These are phyloP conservation scores for Triplophysa dalaica DNA, from an alignment of 2,113 vertebrate genomes.

Conservation along the genomic window DNA sequence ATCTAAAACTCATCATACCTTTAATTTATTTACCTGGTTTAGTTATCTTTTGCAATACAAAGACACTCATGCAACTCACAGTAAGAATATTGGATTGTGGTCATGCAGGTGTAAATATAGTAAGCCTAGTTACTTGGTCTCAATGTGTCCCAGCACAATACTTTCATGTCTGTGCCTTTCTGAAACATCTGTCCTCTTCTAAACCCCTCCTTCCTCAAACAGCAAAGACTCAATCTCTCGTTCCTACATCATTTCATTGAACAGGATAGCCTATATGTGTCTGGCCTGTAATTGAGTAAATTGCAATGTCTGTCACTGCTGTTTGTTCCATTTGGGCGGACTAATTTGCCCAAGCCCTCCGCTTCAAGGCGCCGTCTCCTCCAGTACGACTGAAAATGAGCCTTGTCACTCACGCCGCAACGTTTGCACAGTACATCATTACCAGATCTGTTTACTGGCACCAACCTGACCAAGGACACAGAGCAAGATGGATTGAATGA, in stretches of 20 bases:
- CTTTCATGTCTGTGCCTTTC: not conserved
- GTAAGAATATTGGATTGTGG: not conserved
- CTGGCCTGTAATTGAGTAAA: conserved; percentile 46
- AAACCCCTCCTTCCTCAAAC: conserved; percentile 17
- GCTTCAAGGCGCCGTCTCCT: conserved; percentile 33
- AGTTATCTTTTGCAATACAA: too few species aligned
- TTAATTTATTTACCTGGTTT: too few species aligned
- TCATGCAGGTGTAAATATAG: not conserved
- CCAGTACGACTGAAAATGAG: conserved; percentile 45
- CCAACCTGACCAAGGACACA: conserved; percentile 21
- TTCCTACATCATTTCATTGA: conserved; percentile 22
- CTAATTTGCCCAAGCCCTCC: conserved; percentile 36
- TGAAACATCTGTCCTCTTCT: not conserved
- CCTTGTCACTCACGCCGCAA: conserved; percentile 41
- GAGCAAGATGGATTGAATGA: conserved; percentile 27
- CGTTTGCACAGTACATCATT: conserved; percentile 47
- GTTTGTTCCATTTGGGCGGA: conserved; percentile 47
- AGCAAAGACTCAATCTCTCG: conserved; percentile 28
- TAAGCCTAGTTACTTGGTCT: not conserved
- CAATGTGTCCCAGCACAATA: not conserved
- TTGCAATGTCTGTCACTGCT: conserved; percentile 49
- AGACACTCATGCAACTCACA: not conserved
- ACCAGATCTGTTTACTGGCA: conserved; percentile 38
- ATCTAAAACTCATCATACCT: too few species aligned
- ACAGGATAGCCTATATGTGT: conserved; percentile 28